phyloP scores from a whole-genome alignment of 1,140 invertebrate genomes.

The Papilio xuthus region DNA sequence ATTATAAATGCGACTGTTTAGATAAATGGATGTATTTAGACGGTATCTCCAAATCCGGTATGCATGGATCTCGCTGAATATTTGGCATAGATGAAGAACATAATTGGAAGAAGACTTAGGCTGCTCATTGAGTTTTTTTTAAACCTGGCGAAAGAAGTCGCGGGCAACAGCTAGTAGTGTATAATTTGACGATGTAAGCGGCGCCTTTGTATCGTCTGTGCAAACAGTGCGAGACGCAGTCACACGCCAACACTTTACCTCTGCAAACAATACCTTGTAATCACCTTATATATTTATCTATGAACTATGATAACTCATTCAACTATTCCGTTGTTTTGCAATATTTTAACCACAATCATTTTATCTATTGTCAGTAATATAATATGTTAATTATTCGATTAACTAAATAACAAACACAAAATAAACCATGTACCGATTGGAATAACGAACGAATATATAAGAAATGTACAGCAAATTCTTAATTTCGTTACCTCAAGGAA shows the following conservation, averaged over 20 bases:
- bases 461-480: constrained; percentile 45
- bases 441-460: constrained; percentile 36
- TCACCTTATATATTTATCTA: constrained; percentile 43
- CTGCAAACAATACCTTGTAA: constrained; percentile 46
- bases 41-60: too few relatives aligned
- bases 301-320: constrained; percentile 26
- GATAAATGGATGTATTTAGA: too few relatives aligned
- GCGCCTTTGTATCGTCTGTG: constrained; percentile 47
- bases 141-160: too few relatives aligned
- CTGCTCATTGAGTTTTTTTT: too few relatives aligned
- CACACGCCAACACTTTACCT: constrained; percentile 46
- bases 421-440: not conserved
- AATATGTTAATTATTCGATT: too few relatives aligned
- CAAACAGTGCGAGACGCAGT: constrained; percentile 42
- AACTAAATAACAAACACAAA: too few relatives aligned
- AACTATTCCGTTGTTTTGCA: not conserved
- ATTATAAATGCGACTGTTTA: too few relatives aligned
- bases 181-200: constrained; percentile 35
- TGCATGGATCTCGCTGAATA: too few relatives aligned
- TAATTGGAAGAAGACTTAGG: too few relatives aligned
- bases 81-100: too few relatives aligned
- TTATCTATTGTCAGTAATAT: too few relatives aligned
- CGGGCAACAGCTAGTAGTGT: too few relatives aligned
- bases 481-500: constrained; percentile 61
- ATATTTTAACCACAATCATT: not conserved